phyloP scores from a whole-genome alignment of 2,113 vertebrate genomes.

The Petaurus breviceps region DNA sequence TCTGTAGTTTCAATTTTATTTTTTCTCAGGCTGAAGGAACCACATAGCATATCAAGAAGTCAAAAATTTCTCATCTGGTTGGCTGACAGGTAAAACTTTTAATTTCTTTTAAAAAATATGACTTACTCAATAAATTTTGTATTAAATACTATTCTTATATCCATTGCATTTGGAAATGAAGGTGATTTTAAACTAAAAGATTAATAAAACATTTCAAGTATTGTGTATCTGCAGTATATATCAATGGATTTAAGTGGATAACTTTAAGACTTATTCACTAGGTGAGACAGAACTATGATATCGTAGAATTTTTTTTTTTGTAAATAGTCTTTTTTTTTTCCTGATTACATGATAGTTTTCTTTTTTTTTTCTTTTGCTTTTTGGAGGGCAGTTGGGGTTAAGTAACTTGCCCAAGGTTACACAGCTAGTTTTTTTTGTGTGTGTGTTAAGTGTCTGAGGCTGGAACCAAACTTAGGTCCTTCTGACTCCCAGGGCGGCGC shows the following conservation, averaged over 20 bases:
- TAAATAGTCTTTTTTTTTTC: too few species aligned
- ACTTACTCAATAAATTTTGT: background rate
- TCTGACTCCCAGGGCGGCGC: too few species aligned
- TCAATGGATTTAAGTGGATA: background rate
- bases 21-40: slow-evolving; percentile 88
- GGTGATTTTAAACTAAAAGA: background rate
- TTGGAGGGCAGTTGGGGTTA: too few species aligned
- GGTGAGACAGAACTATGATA: too few species aligned
- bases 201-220: background rate
- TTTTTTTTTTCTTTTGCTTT: too few species aligned
- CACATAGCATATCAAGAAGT: slow-evolving; percentile 86
- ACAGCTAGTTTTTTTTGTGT: too few species aligned
- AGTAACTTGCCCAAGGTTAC: too few species aligned
- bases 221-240: background rate
- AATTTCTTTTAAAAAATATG: slow-evolving; percentile 22
- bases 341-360: too few species aligned
- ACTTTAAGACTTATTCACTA: slow-evolving; percentile 33
- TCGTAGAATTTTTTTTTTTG: too few species aligned
- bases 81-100: slow-evolving; percentile 91
- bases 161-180: background rate
- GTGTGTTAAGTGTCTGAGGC: too few species aligned
- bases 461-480: too few species aligned
- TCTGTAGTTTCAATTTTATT: slow-evolving; percentile 58
- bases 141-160: slow-evolving; percentile 8
- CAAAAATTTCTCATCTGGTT: slow-evolving; percentile 92